Conservation (phyloP, 2,113 vertebrate species). For the Oceanodroma tethys region DNA sequence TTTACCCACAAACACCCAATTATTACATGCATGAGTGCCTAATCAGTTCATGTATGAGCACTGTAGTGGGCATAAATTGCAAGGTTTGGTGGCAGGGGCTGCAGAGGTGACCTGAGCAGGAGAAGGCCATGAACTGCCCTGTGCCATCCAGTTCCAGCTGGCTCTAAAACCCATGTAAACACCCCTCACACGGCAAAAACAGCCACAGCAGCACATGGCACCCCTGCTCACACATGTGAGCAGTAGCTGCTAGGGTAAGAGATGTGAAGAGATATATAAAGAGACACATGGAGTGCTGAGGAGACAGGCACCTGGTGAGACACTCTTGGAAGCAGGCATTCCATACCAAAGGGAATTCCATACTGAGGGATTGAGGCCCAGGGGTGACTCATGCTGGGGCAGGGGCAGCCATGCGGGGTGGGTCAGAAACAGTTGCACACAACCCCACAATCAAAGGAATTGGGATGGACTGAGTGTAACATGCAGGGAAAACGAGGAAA, state of each 20-base stretch:
- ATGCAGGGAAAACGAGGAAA: neutral
- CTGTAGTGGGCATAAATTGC: neutral
- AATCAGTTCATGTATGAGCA: neutral
- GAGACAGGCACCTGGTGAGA: neutral
- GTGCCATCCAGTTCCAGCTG: neutral
- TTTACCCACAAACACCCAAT: neutral
- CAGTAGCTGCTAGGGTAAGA: neutral
- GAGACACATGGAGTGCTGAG: neutral
- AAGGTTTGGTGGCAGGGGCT: neutral
- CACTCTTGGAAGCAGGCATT: neutral
- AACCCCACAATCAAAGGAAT: neutral
- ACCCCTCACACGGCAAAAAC: neutral
- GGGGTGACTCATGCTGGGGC: fast-evolving
- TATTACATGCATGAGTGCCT: neutral
- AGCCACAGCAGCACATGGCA: neutral
- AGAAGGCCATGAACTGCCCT: neutral
- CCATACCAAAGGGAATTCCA: neutral
- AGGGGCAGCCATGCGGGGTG: neutral
- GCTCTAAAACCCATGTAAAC: neutral
- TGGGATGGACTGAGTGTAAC: neutral
- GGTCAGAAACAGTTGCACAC: neutral
- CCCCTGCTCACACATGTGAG: neutral
- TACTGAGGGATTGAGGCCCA: neutral
- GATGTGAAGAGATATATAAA: neutral
- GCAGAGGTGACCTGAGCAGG: neutral